Evolutionary conservation across 2,797 vertebrate species (phyloP).

Genomic region (Leuciscus waleckii): DNA sequence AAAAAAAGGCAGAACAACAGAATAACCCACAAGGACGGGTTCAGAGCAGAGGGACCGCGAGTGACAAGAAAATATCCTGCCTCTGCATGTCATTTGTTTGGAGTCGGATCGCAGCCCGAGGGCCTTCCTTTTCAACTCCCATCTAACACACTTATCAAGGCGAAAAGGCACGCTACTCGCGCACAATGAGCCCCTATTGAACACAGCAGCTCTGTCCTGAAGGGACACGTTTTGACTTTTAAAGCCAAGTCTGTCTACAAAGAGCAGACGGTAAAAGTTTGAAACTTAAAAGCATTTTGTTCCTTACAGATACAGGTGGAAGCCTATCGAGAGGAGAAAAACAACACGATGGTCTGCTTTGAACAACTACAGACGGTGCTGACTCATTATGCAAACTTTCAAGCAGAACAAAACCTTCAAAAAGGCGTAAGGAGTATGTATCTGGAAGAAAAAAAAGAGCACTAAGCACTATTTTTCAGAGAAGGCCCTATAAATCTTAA

Average conservation of each 20-base stretch:
- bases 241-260: constrained; percentile 43
- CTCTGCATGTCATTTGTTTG: constrained; percentile 72
- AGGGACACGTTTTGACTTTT: constrained; percentile 61
- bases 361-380: constrained; percentile 33
- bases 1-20: constrained; percentile 61
- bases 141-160: constrained; percentile 66
- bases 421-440: background rate
- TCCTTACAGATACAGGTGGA: constrained; percentile 52
- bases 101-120: constrained; percentile 68
- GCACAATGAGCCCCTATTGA: constrained; percentile 68
- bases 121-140: constrained; percentile 72
- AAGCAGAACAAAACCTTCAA: constrained; percentile 39
- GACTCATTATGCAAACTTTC: constrained; percentile 49
- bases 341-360: constrained; percentile 42
- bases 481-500: constrained; percentile 17
- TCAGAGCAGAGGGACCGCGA: constrained; percentile 59
- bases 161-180: constrained; percentile 61
- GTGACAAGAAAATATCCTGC: constrained; percentile 69
- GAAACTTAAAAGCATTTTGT: constrained; percentile 38
- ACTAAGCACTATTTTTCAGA: background rate
- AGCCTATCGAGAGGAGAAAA: constrained; percentile 34
- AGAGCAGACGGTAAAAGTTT: constrained; percentile 38
- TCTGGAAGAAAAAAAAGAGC: background rate
- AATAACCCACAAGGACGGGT: constrained; percentile 54
- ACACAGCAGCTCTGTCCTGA: constrained; percentile 59